Percentiles rank a stretch among this genome's conserved stretches.
Evolutionary conservation across 2,888 invertebrate species (phyloP).

Genomic region (Apodemia hepburni): DNA sequence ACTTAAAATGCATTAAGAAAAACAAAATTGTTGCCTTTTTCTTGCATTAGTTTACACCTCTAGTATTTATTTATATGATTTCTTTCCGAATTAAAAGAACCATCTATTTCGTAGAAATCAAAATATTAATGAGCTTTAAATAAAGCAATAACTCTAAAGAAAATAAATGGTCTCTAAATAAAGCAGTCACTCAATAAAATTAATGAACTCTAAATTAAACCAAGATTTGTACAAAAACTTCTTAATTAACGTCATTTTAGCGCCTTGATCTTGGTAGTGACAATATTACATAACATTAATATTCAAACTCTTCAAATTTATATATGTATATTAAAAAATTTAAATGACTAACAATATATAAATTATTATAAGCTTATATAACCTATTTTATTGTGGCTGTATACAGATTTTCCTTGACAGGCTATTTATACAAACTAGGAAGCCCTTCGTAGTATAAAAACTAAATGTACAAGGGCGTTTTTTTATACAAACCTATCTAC

Average conservation of each 20-base stretch:
- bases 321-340: slow-evolving; percentile 2
- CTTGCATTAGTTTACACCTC: too few species aligned
- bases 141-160: too few species aligned
- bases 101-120: not conserved
- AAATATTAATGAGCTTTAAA: not conserved
- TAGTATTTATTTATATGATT: too few species aligned
- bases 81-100: too few species aligned
- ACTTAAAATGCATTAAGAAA: too few species aligned
- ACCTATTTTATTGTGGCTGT: slow-evolving; percentile 1
- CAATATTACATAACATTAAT: not conserved
- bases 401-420: slow-evolving; percentile 4
- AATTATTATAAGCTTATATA: slow-evolving; percentile 4
- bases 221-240: not conserved
- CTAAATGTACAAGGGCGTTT: not conserved
- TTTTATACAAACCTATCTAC: slow-evolving; percentile 6
- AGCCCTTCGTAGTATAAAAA: slow-evolving; percentile 5
- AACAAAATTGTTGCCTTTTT: too few species aligned
- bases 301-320: not conserved
- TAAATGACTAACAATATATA: slow-evolving; percentile 1
- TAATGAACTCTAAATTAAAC: not conserved
- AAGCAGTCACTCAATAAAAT: not conserved
- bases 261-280: not conserved
- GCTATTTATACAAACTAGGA: slow-evolving; percentile 6
- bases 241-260: not conserved
- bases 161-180: not conserved